Base-by-base conservation (phyloP, 2,113 vertebrate species). In the Phaethon lepturus region DNA sequence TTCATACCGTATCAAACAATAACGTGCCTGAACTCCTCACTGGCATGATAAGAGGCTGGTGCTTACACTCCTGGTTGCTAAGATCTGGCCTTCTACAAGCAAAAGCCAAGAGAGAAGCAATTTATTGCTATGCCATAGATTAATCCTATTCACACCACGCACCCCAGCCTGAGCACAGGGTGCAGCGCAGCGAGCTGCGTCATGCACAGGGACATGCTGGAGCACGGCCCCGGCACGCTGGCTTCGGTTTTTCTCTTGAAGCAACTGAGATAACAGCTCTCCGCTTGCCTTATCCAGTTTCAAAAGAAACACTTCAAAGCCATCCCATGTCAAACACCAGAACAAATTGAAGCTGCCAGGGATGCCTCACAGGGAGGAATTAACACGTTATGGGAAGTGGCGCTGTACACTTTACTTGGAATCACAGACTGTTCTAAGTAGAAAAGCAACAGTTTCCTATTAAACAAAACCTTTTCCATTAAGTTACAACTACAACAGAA, bases 271-370 rank as follows among this genome's bases (percentile, higher is more conserved):
- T 64, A 95, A 88, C 0, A 0, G 77, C 73, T 68, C 74, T 25
- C 52, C 1, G 4, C 69, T 78, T 40, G 60, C 78, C 74, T 80
- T 88, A 86, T 26, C 74, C 85, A 67, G 45, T 80, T 86, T 62
- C 5, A 25, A 79, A 83, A 75, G 87, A 62, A 76, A 35, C 82
- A 79, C 93, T 86, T 90, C 85, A 92, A 93, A 94, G 90, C 55
- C 90, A 83, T 55, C 87, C 47, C 64, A 7, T 71, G 79, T 63
- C 95, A 91, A 80, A 77, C 52, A 9, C 72, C 88, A 86, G 83
- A 62, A 83, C 59, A 80, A 86, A 88, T 1, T 28, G 55, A 94
- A 82, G 81, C 93, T 91, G 93, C 84, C 82, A 47, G 63, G 76
- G 90, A 56, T 59, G 88, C 67, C n/a, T 93, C 68, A 18, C 42